Evolutionary conservation across 2,797 vertebrate species (phyloP).

Genomic region (Trachops cirrhosus): DNA sequence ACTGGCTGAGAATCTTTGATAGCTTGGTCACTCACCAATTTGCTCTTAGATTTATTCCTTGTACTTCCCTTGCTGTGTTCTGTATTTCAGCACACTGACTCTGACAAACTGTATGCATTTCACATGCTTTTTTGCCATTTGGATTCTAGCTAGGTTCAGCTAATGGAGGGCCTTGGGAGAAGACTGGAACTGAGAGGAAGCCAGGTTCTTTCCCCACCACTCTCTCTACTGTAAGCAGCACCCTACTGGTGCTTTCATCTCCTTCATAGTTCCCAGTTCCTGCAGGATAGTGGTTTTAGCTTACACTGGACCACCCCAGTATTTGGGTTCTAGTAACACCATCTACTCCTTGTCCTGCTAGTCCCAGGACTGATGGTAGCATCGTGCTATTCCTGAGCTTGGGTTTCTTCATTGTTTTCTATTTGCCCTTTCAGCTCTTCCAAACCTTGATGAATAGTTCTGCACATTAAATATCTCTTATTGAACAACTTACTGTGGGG

Average conservation of each 20-base stretch:
- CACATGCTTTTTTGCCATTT: background rate
- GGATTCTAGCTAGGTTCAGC: background rate
- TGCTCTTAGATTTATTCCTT: background rate
- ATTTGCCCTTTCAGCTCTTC: background rate
- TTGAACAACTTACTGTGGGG: background rate
- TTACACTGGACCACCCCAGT: background rate
- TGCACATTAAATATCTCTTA: background rate
- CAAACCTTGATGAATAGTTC: background rate
- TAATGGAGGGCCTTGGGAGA: background rate
- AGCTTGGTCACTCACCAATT: background rate
- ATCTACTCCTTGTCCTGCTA: background rate
- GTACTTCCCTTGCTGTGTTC: background rate
- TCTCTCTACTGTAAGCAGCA: background rate
- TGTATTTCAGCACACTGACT: background rate
- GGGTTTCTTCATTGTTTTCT: background rate
- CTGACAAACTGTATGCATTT: background rate
- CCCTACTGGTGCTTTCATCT: background rate
- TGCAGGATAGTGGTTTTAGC: background rate
- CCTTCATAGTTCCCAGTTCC: background rate
- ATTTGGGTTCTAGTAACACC: background rate
- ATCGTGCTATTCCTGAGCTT: background rate
- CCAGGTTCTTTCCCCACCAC: background rate
- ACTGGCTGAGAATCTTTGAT: background rate
- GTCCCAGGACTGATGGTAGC: background rate
- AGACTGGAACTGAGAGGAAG: background rate